Base-by-base conservation (phyloP, 2,888 invertebrate species). In the Eubasilissa splendida region DNA sequence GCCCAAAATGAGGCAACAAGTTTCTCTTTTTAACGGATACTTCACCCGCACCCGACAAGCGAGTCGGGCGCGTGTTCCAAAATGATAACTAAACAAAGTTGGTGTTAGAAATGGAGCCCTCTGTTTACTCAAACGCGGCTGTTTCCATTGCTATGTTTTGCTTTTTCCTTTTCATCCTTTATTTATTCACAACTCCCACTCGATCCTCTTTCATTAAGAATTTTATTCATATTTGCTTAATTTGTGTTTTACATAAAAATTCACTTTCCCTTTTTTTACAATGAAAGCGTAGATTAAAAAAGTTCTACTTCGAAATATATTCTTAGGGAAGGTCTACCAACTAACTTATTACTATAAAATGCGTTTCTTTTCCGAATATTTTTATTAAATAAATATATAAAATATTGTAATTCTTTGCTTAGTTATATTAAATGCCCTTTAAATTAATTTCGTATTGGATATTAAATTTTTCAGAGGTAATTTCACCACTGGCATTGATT, bases 111-210 rank as follows among this genome's bases (percentile, higher is more conserved):
- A n/a, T 14, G 8, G 60, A n/a, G 9, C 60, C 60, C 60, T 60
- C 60, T 60, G 14, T n/a, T 11, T 58, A n/a, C 58, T 58, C n/a
- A 11, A 70, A 70, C 52, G 22, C 68, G 12, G 50, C 9, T 68
- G 68, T 68, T 4, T 68, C 52, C 70, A 31, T 70, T 70, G 70
- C 70, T 9, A 5, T 54, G 54, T 54, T 70, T 52, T 22, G 52
- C 50, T 12, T 5, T 70, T 68, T 14, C 14, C 22, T 22, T 42
- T 63, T 11, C 33, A 31, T 33, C 11, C 53, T 14, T 70, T 31
- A 70, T 70, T 54, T 70, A 70, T 70, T 70, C 53, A 70, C 22
- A 54, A 53, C 68, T 68, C 53, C 68, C 52, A 53, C 10, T 54
- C 70, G 14, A 14, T 70, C 53, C 14, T 53, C 70, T 70, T 70